A percentile compares a stretch with the other conserved stretches of the same genome.
These are phyloP conservation scores for Pseudotriccus pelzelni DNA, from an alignment of 2,797 vertebrate genomes.

Conservation along the genomic window DNA sequence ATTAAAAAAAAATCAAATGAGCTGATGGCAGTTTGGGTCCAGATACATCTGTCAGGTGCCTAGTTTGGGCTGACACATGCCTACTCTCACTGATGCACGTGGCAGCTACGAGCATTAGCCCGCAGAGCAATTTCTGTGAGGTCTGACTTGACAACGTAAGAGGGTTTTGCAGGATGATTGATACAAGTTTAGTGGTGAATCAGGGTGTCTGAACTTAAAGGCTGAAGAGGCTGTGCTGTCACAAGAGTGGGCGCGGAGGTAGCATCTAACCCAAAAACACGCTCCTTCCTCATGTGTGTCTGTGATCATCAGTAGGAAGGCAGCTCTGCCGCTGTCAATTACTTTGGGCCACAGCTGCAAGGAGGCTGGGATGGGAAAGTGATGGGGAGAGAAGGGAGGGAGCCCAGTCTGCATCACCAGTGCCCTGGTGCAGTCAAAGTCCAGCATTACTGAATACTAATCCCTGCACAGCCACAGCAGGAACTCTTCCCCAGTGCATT, in stretches of 20 bases:
- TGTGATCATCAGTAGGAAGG: not conserved
- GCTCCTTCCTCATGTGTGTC: not conserved
- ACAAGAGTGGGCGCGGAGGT: not conserved
- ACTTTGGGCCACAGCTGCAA: accelerated
- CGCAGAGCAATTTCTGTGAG: not conserved
- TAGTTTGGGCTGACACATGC: not conserved
- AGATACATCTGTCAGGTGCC: not conserved
- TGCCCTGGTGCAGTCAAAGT: accelerated
- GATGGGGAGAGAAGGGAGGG: not conserved
- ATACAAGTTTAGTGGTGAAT: not conserved
- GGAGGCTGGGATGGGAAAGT: not conserved
- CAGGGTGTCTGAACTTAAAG: not conserved
- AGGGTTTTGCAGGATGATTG: not conserved
- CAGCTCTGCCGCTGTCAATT: not conserved
- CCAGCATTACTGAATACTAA: not conserved
- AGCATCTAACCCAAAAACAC: not conserved
- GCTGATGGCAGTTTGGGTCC: not conserved
- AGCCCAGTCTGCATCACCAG: not conserved
- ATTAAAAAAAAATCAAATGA: not conserved
- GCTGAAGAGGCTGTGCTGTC: not conserved
- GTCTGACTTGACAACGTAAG: not conserved
- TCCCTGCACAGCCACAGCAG: not conserved
- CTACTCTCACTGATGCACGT: accelerated
- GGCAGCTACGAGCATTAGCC: not conserved
- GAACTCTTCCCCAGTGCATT: not conserved